Evolutionary conservation across 2,888 invertebrate species (phyloP).

Genomic region (Ophion costatus): DNA sequence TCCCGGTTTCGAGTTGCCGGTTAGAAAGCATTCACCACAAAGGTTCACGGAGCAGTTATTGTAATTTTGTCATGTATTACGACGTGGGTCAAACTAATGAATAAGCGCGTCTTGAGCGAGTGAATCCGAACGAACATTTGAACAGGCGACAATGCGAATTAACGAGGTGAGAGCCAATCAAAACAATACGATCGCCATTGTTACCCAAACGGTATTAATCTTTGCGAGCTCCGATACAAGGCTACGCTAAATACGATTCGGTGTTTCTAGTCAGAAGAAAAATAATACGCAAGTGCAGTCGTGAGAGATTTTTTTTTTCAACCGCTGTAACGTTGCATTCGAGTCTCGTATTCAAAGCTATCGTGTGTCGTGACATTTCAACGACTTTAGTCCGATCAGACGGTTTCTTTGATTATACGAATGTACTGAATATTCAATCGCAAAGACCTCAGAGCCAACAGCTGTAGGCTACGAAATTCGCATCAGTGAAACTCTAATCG

Average conservation of each 20-base stretch:
- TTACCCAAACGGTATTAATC: neutral
- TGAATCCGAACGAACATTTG: neutral
- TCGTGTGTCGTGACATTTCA: neutral
- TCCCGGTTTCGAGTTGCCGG: neutral
- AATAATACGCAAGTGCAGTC: neutral
- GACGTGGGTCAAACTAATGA: constrained; percentile 30
- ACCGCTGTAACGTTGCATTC: neutral
- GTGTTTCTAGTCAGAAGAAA: neutral
- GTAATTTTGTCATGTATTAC: neutral
- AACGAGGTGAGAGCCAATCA: constrained; percentile 14
- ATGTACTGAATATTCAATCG: constrained; percentile 26
- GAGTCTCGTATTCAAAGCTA: neutral
- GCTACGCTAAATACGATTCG: neutral
- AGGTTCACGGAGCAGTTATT: neutral
- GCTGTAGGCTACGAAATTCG: neutral
- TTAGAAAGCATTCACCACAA: neutral
- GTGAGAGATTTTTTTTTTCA: too few species aligned
- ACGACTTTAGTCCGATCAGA: neutral
- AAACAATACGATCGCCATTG: constrained; percentile 6
- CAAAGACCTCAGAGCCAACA: neutral
- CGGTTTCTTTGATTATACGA: neutral
- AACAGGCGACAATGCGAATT: constrained; percentile 5
- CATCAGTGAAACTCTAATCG: constrained; percentile 13
- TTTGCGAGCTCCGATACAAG: neutral
- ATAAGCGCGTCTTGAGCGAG: constrained; percentile 9